Percentiles rank a stretch among this genome's conserved stretches.
Conservation (phyloP, 2,888 invertebrate species). For the Oxytorus armatus region DNA sequence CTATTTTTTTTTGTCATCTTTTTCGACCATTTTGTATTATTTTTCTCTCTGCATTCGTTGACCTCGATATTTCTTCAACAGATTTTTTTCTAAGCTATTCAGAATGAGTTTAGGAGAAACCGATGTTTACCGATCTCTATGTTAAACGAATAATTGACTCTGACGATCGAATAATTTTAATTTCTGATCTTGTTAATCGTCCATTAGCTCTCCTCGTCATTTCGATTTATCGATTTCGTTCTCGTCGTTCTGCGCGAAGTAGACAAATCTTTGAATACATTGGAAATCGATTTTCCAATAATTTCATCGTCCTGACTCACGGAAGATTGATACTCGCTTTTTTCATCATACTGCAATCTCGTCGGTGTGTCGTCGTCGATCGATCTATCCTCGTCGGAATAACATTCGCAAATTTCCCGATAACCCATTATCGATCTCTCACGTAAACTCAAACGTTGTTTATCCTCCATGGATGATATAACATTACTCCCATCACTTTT, state of each 20-base stretch:
- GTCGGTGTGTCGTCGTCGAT: not conserved
- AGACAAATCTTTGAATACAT: not conserved
- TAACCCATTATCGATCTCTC: slow-evolving; percentile 6
- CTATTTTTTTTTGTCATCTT: not conserved
- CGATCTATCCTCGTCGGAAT: not conserved
- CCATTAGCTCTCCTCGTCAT: slow-evolving; percentile 21
- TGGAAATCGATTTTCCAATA: slow-evolving; percentile 8
- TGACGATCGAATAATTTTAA: slow-evolving; percentile 7
- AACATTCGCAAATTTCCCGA: not conserved
- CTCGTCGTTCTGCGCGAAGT: slow-evolving; percentile 9
- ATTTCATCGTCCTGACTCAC: not conserved
- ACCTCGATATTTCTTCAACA: not conserved
- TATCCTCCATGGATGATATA: not conserved
- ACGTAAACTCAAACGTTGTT: not conserved
- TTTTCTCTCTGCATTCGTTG: too few species aligned
- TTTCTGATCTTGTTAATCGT: not conserved
- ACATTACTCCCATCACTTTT: slow-evolving; percentile 3
- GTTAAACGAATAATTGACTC: too few species aligned
- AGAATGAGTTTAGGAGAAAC: not conserved
- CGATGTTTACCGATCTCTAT: slow-evolving; percentile 3
- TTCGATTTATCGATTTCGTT: slow-evolving; percentile 12
- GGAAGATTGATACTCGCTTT: not conserved
- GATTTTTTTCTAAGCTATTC: not conserved
- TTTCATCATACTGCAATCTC: not conserved
- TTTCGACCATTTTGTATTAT: not conserved